These are phyloP conservation scores for Limanda limanda DNA, from an alignment of 2,113 vertebrate species.

Conservation along the genomic window DNA sequence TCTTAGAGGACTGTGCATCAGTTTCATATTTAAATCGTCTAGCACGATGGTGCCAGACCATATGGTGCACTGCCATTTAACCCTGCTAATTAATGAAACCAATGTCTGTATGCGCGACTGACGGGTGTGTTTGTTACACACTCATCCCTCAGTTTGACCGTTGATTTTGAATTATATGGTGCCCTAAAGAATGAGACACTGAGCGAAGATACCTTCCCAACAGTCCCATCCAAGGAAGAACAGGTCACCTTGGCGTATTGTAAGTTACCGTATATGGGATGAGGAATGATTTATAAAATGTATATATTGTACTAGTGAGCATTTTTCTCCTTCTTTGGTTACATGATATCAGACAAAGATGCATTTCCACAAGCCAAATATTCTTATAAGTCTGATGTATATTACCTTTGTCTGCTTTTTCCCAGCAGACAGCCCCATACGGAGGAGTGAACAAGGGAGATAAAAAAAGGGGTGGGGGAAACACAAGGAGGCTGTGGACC, in stretches of 20 bases:
- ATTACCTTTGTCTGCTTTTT: constrained; percentile 44
- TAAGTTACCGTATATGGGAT: constrained; percentile 31
- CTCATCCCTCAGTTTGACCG: constrained; percentile 26
- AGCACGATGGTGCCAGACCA: constrained; percentile 53
- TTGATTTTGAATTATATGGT: constrained; percentile 31
- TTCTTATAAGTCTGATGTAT: constrained; percentile 41
- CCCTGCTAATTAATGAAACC: constrained; percentile 67
- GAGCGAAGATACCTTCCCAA: not conserved
- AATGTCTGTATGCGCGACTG: constrained; percentile 52
- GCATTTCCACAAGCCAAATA: constrained; percentile 65
- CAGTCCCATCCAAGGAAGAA: constrained; percentile 7
- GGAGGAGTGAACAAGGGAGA: constrained; percentile 39
- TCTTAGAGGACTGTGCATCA: constrained; percentile 38
- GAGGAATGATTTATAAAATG: constrained; percentile 45
- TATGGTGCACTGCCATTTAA: constrained; percentile 64
- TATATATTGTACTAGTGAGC: constrained; percentile 15
- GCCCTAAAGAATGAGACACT: constrained; percentile 9
- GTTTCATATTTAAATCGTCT: constrained; percentile 42
- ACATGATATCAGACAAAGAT: constrained; percentile 61
- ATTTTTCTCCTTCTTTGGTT: constrained; percentile 40
- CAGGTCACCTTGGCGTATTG: constrained; percentile 46
- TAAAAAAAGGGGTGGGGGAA: constrained; percentile 24
- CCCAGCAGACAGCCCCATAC: constrained; percentile 56
- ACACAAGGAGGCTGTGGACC: constrained; percentile 69
- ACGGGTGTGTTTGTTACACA: constrained; percentile 45